Evolutionary conservation across 2,888 invertebrate genomes (phyloP), one percentile per base, ranked within the genome.

Genomic region (Achlya flavicornis): DNA sequence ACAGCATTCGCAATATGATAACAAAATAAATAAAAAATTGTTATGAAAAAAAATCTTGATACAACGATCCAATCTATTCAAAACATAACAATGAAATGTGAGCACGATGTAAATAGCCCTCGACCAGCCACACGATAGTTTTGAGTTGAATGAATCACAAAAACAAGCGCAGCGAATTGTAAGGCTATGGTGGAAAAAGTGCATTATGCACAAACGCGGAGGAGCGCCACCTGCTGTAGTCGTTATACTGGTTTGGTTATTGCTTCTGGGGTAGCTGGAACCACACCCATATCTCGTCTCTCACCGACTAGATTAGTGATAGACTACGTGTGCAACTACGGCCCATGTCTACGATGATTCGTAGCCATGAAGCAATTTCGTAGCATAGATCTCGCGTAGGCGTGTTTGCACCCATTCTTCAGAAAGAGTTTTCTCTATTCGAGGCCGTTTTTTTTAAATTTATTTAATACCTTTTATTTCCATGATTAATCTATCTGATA

Each of bases 161-260:
- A 48, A 48, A 48, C 16, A 46, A 78, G 71, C 75, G 74, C 73
- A 62, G 66, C 46, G 7, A 65, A 70, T 72, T 73, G 72, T 73
- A 72, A 68, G 73, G 74, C 74, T 75, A 72, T 79, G 80, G 79
- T 74, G 77, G 77, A 92, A 90, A 92, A 90, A 86, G 79, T 79
- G 84, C 89, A 92, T 92, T 91, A 91, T 86, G 86, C 86, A 86
- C 75, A 78, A 76, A 81, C 80, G 81, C 77, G 83, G 77, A 74
- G 67, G 58, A 74, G 77, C 87, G 85, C 86, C 92, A 92, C 89
- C 92, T 92, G 92, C 80, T 76, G 70, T 75, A 77, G 80, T 87
- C 86, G 86, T 90, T 89, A 84, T 71, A 78, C 74, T 73, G 81
- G 83, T 88, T 91, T 73, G 81, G 83, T 88, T 91, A 91, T 91